Conservation (phyloP, 2,113 vertebrate species). For the Emberiza fucata region DNA sequence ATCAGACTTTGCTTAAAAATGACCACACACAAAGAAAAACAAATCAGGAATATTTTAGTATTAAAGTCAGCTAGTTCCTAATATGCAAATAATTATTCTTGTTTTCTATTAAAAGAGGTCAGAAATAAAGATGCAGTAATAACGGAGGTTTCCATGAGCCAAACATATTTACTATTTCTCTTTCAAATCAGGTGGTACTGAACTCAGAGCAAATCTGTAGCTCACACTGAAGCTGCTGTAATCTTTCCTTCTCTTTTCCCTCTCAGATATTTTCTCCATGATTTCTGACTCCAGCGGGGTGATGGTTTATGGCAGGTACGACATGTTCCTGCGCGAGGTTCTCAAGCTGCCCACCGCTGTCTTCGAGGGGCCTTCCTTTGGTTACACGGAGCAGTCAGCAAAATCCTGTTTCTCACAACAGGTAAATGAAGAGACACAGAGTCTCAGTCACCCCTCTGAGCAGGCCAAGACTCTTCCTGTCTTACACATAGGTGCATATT, state of each 20-base stretch:
- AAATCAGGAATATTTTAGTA: background rate
- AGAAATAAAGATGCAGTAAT: background rate
- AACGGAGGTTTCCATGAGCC: background rate
- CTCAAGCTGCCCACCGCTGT: conserved; percentile 94
- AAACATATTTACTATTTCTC: background rate
- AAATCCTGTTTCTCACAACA: conserved; percentile 93
- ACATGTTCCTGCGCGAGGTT: conserved; percentile 92
- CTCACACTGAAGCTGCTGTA: background rate
- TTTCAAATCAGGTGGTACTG: background rate
- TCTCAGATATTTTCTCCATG: conserved; percentile 96
- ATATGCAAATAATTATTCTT: background rate
- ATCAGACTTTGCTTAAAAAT: background rate
- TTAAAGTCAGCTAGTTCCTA: background rate
- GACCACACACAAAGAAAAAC: background rate
- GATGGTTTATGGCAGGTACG: conserved; percentile 92
- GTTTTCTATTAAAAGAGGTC: background rate
- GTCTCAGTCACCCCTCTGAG: background rate
- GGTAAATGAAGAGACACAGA: conserved; percentile 64
- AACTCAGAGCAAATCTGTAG: background rate
- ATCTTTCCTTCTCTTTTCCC: background rate
- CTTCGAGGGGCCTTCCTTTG: conserved; percentile 97
- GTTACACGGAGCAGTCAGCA: conserved; percentile 93
- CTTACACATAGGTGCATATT: background rate
- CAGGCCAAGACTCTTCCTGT: background rate
- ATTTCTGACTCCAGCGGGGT: conserved; percentile 91